phyloP scores from a whole-genome alignment of 2,113 vertebrate genomes.

The Nibea albiflora region DNA sequence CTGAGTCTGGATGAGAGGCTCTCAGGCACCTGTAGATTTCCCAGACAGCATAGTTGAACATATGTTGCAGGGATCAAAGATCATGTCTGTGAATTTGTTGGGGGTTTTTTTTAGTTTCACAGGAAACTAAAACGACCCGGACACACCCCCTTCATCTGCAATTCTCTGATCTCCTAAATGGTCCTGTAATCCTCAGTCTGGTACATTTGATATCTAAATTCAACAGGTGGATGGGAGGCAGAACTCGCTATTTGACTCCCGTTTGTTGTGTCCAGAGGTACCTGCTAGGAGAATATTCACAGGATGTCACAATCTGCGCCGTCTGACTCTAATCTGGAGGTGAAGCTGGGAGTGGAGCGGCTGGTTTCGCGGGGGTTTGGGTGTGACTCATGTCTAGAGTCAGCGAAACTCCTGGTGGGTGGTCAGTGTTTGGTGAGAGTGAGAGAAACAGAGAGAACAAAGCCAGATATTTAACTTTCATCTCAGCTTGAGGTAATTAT shows the following conservation, averaged over 20 bases:
- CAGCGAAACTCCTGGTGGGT: conserved; percentile 76
- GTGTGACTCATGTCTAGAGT: conserved; percentile 71
- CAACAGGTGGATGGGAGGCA: conserved; percentile 68
- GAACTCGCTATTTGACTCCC: conserved; percentile 16
- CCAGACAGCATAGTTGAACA: conserved; percentile 36
- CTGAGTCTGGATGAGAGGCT: neutral
- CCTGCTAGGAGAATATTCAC: conserved; percentile 41
- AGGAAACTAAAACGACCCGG: conserved; percentile 50
- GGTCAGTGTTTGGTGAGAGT: conserved; percentile 60
- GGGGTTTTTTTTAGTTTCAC: neutral
- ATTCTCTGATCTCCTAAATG: conserved; percentile 51
- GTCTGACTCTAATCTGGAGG: conserved; percentile 48
- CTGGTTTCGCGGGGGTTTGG: conserved; percentile 24
- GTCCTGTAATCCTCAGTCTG: conserved; percentile 66
- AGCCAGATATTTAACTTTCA: conserved; percentile 72
- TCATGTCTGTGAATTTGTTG: conserved; percentile 10
- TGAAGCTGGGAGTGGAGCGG: conserved; percentile 9
- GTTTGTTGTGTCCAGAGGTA: conserved; percentile 44
- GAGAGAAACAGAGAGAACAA: conserved; percentile 70
- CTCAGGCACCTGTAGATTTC: conserved; percentile 31
- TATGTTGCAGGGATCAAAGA: conserved; percentile 49
- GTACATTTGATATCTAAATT: conserved; percentile 64
- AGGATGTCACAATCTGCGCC: neutral
- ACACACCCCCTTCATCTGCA: conserved; percentile 49
- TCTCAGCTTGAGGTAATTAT: conserved; percentile 68